Percentiles rank a stretch among this genome's conserved stretches.
These are phyloP conservation scores for Aphelinus atriplicis DNA, from an alignment of 1,140 invertebrate genomes.

Conservation along the genomic window DNA sequence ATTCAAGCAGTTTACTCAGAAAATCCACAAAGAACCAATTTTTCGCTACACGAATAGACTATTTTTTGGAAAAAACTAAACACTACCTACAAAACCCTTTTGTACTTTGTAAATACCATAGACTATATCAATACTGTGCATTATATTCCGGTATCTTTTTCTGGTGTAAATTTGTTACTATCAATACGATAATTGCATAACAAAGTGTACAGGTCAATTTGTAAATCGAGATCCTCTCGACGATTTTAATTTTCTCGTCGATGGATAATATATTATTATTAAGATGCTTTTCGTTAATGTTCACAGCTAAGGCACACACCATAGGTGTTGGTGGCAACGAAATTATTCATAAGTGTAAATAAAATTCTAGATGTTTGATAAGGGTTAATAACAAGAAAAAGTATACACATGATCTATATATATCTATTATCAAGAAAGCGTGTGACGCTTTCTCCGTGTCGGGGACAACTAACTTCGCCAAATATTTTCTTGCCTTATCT, in stretches of 20 bases:
- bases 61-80: neutral
- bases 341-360: slow-evolving; percentile 44
- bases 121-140: slow-evolving; percentile 10
- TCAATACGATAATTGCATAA: slow-evolving; percentile 7
- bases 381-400: slow-evolving; percentile 31
- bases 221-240: slow-evolving; percentile 11
- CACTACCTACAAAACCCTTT: slow-evolving; percentile 15
- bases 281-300: slow-evolving; percentile 35
- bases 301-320: slow-evolving; percentile 37
- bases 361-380: slow-evolving; percentile 36
- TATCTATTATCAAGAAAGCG: slow-evolving; percentile 32
- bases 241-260: slow-evolving; percentile 20
- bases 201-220: slow-evolving; percentile 36
- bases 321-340: slow-evolving; percentile 44
- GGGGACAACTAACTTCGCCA: slow-evolving; percentile 33
- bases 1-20: slow-evolving; percentile 4
- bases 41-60: slow-evolving; percentile 7
- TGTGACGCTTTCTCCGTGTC: slow-evolving; percentile 40
- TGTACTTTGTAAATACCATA: slow-evolving; percentile 37
- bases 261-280: slow-evolving; percentile 2
- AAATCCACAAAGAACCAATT: slow-evolving; percentile 8
- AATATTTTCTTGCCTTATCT: slow-evolving; percentile 2
- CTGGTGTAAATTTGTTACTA: slow-evolving; percentile 33
- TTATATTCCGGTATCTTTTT: slow-evolving; percentile 30
- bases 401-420: slow-evolving; percentile 33